Conservation (phyloP, 2,797 vertebrate genomes). For the Oophaga sylvatica region DNA sequence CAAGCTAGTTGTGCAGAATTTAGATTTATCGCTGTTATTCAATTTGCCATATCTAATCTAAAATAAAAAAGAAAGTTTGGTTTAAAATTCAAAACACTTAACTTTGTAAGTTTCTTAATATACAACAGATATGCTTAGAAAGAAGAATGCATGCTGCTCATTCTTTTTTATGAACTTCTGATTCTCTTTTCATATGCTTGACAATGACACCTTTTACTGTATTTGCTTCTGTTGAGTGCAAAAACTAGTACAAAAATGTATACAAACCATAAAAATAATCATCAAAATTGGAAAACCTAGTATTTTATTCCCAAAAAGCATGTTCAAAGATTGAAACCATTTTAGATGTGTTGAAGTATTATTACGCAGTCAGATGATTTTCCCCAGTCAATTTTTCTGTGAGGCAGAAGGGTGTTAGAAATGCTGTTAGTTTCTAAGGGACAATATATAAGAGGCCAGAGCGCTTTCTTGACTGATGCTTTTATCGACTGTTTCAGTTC, state of each 20-base stretch:
- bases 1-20: too few relatives aligned
- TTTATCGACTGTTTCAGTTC: slow-evolving; percentile 78
- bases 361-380: slow-evolving; percentile 18
- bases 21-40: too few relatives aligned
- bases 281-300: neutral
- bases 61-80: too few relatives aligned
- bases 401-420: slow-evolving; percentile 19
- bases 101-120: too few relatives aligned
- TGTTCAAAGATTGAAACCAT: neutral
- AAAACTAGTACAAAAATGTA: neutral
- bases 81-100: too few relatives aligned
- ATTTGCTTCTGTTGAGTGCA: neutral
- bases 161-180: too few relatives aligned
- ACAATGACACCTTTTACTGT: too few relatives aligned
- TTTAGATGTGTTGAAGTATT: neutral
- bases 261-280: too few relatives aligned
- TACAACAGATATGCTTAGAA: too few relatives aligned
- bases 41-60: too few relatives aligned
- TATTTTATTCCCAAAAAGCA: neutral
- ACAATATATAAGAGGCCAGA: slow-evolving; percentile 66
- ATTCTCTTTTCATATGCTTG: too few relatives aligned
- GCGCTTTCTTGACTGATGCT: slow-evolving; percentile 69
- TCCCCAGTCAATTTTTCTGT: neutral
- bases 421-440: slow-evolving; percentile 66
- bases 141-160: too few relatives aligned